A percentile compares a stretch with the other conserved stretches of the same genome.
These are phyloP conservation scores for Hemibagrus wyckioides DNA, from an alignment of 2,113 vertebrate species.

Conservation along the genomic window DNA sequence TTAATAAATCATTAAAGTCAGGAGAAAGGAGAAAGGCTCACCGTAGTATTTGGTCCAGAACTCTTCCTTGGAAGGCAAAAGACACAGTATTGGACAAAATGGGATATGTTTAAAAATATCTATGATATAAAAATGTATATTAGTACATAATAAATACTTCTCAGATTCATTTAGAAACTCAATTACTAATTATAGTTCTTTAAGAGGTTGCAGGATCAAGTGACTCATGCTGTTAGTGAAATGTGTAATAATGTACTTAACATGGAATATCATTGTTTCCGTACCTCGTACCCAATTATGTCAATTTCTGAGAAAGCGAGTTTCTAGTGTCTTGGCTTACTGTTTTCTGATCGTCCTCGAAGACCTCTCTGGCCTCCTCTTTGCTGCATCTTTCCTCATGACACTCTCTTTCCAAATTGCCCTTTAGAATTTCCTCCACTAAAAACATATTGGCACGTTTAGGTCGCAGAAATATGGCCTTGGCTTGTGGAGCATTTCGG, in stretches of 20 bases:
- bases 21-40: slow-evolving; percentile 49
- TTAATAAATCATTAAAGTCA: no score
- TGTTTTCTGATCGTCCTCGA: slow-evolving; percentile 74
- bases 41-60: slow-evolving; percentile 70
- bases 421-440: slow-evolving; percentile 83
- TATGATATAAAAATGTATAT: not conserved
- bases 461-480: slow-evolving; percentile 71
- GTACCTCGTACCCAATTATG: not conserved
- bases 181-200: not conserved
- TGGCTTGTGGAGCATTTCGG: slow-evolving; percentile 40
- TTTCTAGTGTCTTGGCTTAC: slow-evolving; percentile 65
- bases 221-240: not conserved
- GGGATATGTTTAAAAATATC: not conserved
- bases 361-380: slow-evolving; percentile 88
- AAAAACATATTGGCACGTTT: slow-evolving; percentile 74
- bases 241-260: not conserved
- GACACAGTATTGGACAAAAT: not conserved
- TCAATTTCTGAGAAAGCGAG: not conserved
- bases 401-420: slow-evolving; percentile 88
- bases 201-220: not conserved
- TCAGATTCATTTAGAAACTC: not conserved
- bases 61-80: slow-evolving; percentile 53
- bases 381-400: slow-evolving; percentile 80
- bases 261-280: not conserved
- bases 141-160: not conserved